Evolutionary conservation across 2,113 vertebrate species (phyloP).

Genomic region (Clarias magur): DNA sequence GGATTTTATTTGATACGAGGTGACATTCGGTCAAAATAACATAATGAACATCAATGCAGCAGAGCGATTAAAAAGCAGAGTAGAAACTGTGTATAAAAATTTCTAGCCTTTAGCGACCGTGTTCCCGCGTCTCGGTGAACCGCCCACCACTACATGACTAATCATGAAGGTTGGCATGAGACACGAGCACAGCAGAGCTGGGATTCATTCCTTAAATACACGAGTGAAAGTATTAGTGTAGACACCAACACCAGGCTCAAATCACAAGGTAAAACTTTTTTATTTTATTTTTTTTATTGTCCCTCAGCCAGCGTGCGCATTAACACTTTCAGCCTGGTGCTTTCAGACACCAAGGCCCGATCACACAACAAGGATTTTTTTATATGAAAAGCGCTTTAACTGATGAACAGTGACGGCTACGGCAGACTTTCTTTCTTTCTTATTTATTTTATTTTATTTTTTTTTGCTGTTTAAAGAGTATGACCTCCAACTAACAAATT

Average conservation of each 20-base stretch:
- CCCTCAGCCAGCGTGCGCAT: not conserved
- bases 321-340: not conserved
- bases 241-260: not conserved
- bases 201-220: constrained; percentile 8
- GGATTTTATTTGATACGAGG: not conserved
- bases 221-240: not conserved
- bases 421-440: not conserved
- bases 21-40: not conserved
- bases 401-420: not conserved
- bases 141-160: constrained; percentile 4
- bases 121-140: not conserved
- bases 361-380: not conserved
- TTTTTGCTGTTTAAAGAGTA: not conserved
- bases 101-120: not conserved
- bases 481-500: not conserved
- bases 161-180: constrained; percentile 14
- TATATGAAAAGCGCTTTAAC: not conserved
- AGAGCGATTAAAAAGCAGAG: not conserved
- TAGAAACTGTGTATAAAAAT: not conserved
- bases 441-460: too few species aligned
- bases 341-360: not conserved
- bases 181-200: not conserved
- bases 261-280: not conserved
- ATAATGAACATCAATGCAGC: not conserved
- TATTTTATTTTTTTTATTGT: not conserved